These are phyloP conservation scores for Daboia siamensis DNA, from an alignment of 2,113 vertebrate genomes.

Conservation along the genomic window DNA sequence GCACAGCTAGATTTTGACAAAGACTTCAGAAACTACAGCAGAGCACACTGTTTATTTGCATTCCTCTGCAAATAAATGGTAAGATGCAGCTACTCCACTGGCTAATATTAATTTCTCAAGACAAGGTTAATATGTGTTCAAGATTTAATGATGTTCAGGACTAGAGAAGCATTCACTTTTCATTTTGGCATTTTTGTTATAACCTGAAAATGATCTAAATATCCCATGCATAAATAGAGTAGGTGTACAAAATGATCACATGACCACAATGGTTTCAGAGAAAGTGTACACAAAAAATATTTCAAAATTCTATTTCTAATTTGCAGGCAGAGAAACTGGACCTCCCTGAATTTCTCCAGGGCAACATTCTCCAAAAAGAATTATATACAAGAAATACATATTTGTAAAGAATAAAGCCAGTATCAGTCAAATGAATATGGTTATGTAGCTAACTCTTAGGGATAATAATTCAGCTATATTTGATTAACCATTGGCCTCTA, in stretches of 20 bases:
- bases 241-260: not conserved
- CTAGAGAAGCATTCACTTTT: not conserved
- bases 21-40: conserved; percentile 30
- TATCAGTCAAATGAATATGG: not conserved
- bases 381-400: not conserved
- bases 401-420: not conserved
- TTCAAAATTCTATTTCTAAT: not conserved
- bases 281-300: not conserved
- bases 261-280: not conserved
- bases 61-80: not conserved
- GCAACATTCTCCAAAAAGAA: not conserved
- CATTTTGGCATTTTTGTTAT: not conserved
- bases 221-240: not conserved
- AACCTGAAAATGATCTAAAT: not conserved
- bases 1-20: conserved; percentile 54
- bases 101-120: conserved; percentile 12
- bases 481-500: not conserved
- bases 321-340: not conserved
- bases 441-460: not conserved
- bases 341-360: not conserved
- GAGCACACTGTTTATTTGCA: not conserved
- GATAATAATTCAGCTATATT: not conserved
- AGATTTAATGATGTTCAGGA: conserved; percentile 13
- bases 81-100: not conserved
- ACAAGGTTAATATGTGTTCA: not conserved